Evolutionary conservation across 1,140 invertebrate genomes (phyloP), one percentile per base, ranked within the genome.

Genomic region (Drosophila nannoptera): DNA sequence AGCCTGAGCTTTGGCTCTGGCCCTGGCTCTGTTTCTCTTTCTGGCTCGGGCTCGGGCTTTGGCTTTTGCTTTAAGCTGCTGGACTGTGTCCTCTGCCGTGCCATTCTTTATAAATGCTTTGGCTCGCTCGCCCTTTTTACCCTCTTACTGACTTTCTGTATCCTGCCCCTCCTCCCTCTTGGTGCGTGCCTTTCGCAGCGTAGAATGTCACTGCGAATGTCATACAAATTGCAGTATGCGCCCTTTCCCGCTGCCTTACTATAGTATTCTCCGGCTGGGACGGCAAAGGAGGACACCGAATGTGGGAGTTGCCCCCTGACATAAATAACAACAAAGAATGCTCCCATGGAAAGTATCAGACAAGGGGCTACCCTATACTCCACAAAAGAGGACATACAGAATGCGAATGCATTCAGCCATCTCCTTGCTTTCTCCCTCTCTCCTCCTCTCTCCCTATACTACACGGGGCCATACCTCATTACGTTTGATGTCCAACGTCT

Each of bases 151-250:
- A 43, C 50, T 42, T 9, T 4, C 22, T 29, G 11, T 46, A 35
- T 16, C 14, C 5, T 11, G 42, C 14, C 33, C 4, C 43, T 43
- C 33, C 14, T 43, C 33, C 14, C 11, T 16, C 31, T 31, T 16
- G 4, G 2, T 48, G 8, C 11, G 8, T 29, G 38, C 16, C 35
- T 45, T 31, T n/a, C 16, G 43, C 52, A 7, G 36, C 48, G 48
- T 50, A 69, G 64, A 68, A 62, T 78, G 77, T 78, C 77, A 78
- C 73, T 72, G 77, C 61, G 77, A 78, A 68, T 78, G 77, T 78
- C 77, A 78, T 75, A 78, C 72, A 78, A 78, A 75, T 78, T 80
- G 77, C 78, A 64, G 65, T 38, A 45, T 53, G 59, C 14, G 33
- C 16, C 16, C 14, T 14, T 12, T 42, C n/a, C 12, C 38, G 33